phyloP scores from a whole-genome alignment of 2,888 invertebrate genomes.

The Theretra japonica region DNA sequence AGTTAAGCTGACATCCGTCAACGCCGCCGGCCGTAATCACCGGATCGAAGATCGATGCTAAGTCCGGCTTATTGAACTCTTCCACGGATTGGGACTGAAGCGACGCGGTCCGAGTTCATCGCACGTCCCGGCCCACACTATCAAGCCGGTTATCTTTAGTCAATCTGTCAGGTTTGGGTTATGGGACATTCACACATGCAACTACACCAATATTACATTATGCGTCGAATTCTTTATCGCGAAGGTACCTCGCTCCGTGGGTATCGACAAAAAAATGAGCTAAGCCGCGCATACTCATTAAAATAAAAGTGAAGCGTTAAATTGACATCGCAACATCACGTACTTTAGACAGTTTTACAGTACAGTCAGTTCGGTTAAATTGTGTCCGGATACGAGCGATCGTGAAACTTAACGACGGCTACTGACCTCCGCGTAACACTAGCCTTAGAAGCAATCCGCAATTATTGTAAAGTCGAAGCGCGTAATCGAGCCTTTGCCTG shows the following conservation, averaged over 20 bases:
- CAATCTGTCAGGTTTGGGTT: conserved; percentile 73
- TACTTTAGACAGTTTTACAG: conserved; percentile 27
- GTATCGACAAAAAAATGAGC: neutral
- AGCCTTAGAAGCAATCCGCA: conserved; percentile 67
- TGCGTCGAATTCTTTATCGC: conserved; percentile 35
- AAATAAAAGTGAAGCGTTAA: conserved; percentile 39
- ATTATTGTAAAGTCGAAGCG: conserved; percentile 68
- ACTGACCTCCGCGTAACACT: conserved; percentile 68
- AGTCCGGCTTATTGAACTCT: conserved; percentile 81
- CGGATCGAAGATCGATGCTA: conserved; percentile 82
- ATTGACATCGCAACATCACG: conserved; percentile 33
- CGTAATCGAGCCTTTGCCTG: conserved; percentile 58
- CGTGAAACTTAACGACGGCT: conserved; percentile 74
- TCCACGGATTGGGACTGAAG: conserved; percentile 67
- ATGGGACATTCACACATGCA: conserved; percentile 58
- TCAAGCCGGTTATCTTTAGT: conserved; percentile 66
- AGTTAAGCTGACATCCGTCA: conserved; percentile 84
- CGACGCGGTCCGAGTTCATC: conserved; percentile 66
- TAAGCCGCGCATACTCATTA: conserved; percentile 30
- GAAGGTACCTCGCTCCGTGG: neutral
- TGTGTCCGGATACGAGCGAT: conserved; percentile 47
- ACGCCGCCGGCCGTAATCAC: conserved; percentile 77
- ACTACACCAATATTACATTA: conserved; percentile 51
- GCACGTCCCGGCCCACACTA: conserved; percentile 61
- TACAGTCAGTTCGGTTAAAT: conserved; percentile 49